A percentile compares a stretch with the other conserved stretches of the same genome.
These are phyloP conservation scores for Phymanthus crucifer DNA, from an alignment of 92 coral and sea anemone genomes.

Conservation along the genomic window DNA sequence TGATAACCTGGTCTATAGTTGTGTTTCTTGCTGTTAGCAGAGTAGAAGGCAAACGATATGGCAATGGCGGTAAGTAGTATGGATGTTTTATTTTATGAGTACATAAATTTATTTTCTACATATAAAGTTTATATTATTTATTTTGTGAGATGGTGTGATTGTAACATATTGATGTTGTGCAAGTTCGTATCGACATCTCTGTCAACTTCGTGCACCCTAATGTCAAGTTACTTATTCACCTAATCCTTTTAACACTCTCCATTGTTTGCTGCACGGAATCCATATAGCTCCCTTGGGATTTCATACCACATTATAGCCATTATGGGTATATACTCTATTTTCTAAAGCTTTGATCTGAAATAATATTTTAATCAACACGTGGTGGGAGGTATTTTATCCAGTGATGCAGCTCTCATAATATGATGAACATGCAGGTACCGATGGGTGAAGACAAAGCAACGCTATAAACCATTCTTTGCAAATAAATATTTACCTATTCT, in stretches of 20 bases:
- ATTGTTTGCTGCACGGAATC: not conserved
- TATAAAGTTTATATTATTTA: not conserved
- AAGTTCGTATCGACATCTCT: not conserved
- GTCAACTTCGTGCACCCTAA: not conserved
- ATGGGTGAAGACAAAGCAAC: not conserved
- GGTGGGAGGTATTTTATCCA: not conserved
- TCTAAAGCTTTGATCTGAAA: not conserved
- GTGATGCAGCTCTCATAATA: not conserved
- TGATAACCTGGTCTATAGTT: not conserved
- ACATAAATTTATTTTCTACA: not conserved
- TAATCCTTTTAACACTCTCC: not conserved
- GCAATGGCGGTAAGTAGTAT: no score
- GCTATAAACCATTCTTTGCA: not conserved
- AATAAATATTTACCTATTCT: not conserved
- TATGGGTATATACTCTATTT: not conserved
- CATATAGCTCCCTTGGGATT: not conserved
- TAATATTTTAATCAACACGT: not conserved
- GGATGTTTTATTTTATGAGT: not conserved
- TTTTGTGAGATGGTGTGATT: not conserved
- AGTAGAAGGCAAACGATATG: fast-evolving
- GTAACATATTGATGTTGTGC: not conserved
- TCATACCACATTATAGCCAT: not conserved
- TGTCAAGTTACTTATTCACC: slow-evolving; percentile 5
- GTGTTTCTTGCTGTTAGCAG: not conserved
- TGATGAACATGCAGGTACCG: not conserved